Base-by-base conservation (phyloP, 1,140 invertebrate species). In the Calosoma granatense region DNA sequence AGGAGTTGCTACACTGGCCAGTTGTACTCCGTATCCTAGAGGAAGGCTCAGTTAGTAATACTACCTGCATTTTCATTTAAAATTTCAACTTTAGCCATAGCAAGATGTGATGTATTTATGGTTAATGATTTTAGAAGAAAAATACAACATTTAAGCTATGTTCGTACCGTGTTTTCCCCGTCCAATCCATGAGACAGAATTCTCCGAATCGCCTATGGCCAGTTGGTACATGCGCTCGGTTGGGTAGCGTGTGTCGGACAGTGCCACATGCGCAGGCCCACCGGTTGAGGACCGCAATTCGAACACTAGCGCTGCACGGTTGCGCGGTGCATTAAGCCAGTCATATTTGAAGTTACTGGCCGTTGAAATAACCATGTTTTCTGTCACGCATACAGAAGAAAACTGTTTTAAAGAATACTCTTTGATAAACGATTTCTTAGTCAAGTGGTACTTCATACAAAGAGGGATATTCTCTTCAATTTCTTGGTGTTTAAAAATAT, bases 131-230 rank as follows among this genome's bases (percentile, higher is more conserved):
- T n/a, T n/a, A n/a, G n/a, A n/a, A n/a, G n/a, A n/a, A n/a, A n/a
- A n/a, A n/a, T n/a, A n/a, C n/a, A n/a, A n/a, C n/a, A n/a, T n/a
- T n/a, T n/a, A n/a, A n/a, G n/a, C n/a, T n/a, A n/a, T n/a, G n/a
- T n/a, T 61, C 70, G 70, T 63, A 83, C 81, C 80, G 63, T 81
- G 79, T 72, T 79, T 79, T 55, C 81, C 81, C 60, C 81, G 75
- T 60, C 79, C 78, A 21, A 83, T 78, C 78, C 79, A 81, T n/a
- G 61, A 66, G 12, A 67, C 51, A 1, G 75, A 76, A 53, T 80
- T 76, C 53, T 72, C 79, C 22, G 71, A 70, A 61, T 81, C 80
- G 20, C 74, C 75, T 26, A 82, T 73, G 2, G 80, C 79, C 41
- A 82, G 74, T 57, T 78, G 70, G 60, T 82, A 82, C 78, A 81